These are phyloP conservation scores for Mionectes macconnelli DNA, from an alignment of 2,113 vertebrate species.

Conservation along the genomic window DNA sequence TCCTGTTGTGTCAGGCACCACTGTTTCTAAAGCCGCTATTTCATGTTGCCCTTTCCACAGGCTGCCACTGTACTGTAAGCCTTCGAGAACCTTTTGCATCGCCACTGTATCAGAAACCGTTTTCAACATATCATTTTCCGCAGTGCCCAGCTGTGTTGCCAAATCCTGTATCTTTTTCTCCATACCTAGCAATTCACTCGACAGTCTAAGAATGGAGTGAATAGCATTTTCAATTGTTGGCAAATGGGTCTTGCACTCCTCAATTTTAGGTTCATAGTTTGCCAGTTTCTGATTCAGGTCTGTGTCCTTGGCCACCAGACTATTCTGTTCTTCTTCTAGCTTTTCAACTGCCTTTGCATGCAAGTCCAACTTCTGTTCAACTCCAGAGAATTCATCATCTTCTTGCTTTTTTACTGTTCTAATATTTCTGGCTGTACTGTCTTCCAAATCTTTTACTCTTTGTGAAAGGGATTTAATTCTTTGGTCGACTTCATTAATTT, in stretches of 20 bases:
- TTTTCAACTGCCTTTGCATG: constrained; percentile 75
- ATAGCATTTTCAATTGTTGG: constrained; percentile 84
- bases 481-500: constrained; percentile 84
- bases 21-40: constrained; percentile 68
- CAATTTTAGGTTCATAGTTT: constrained; percentile 76
- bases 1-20: constrained; percentile 58
- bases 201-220: constrained; percentile 82
- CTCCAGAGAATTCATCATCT: constrained; percentile 79
- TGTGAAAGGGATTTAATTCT: constrained; percentile 77
- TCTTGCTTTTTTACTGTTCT: constrained; percentile 86
- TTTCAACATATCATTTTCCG: constrained; percentile 86
- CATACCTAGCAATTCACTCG: constrained; percentile 75
- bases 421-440: constrained; percentile 86
- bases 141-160: constrained; percentile 77
- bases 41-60: constrained; percentile 76
- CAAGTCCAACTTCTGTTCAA: constrained; percentile 77
- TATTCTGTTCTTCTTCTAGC: constrained; percentile 75
- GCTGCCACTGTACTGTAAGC: constrained; percentile 75
- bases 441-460: constrained; percentile 86
- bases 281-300: constrained; percentile 76
- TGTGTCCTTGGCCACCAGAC: constrained; percentile 66
- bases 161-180: constrained; percentile 84
- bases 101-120: constrained; percentile 75
- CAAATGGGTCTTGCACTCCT: constrained; percentile 81
- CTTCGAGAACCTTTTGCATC: constrained; percentile 79